Percentiles rank a stretch among this genome's conserved stretches.
These are phyloP conservation scores for Sander lucioperca DNA, from an alignment of 2,113 vertebrate species.

Conservation along the genomic window DNA sequence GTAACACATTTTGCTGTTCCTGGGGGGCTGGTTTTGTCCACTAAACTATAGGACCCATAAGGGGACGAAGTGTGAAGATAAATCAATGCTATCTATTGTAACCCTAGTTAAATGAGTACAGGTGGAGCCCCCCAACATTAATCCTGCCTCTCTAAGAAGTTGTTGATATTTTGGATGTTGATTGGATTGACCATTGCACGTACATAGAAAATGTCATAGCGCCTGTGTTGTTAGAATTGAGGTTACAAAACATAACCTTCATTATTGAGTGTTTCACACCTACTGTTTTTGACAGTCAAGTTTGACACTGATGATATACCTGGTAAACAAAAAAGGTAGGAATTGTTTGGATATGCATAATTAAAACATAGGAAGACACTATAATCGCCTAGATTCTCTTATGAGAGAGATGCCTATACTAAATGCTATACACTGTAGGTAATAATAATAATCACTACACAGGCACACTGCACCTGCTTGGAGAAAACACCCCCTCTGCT, in stretches of 20 bases:
- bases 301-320: constrained; percentile 3
- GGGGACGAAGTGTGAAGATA: neutral
- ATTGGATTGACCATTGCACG: neutral
- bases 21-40: neutral
- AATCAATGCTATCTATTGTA: neutral
- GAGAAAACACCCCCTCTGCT: constrained; percentile 52
- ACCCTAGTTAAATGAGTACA: neutral
- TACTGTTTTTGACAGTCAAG: constrained; percentile 1
- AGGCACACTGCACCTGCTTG: constrained; percentile 64
- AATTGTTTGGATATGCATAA: neutral
- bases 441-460: constrained; percentile 4
- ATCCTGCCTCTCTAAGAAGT: neutral
- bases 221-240: neutral
- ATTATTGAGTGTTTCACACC: constrained; percentile 13
- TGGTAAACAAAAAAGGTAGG: constrained; percentile 22
- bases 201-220: neutral
- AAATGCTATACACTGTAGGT: constrained; percentile 2
- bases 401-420: no score
- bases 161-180: neutral
- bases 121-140: neutral
- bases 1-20: neutral
- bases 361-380: constrained; percentile 9
- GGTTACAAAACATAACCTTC: constrained; percentile 20
- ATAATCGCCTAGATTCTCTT: constrained; percentile 15
- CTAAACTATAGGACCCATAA: neutral